A percentile compares a stretch with the other conserved stretches of the same genome.
Conservation (phyloP, 2,113 vertebrate genomes). For the Genyomyrus donnyi region DNA sequence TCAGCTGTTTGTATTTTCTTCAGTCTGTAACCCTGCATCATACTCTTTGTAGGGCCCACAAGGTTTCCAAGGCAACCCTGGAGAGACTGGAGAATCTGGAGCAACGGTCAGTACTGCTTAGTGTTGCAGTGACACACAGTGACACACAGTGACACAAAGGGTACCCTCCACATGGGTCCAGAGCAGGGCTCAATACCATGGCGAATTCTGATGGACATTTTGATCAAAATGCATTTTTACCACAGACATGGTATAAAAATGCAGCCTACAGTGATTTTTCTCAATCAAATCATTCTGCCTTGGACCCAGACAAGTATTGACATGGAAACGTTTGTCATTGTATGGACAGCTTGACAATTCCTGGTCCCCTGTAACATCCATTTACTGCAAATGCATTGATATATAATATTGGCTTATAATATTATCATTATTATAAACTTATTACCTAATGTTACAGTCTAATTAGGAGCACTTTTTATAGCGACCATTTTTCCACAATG, state of each 20-base stretch:
- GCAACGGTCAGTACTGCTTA: slow-evolving; percentile 69
- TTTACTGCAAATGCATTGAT: neutral
- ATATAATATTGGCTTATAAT: neutral
- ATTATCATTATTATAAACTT: neutral
- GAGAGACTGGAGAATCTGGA: slow-evolving; percentile 85
- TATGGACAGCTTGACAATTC: neutral
- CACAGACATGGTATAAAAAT: neutral
- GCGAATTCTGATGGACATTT: neutral
- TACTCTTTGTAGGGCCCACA: slow-evolving; percentile 74
- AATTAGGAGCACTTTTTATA: neutral
- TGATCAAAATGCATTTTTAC: neutral
- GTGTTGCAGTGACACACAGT: neutral
- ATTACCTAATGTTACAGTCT: neutral
- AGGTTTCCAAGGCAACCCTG: slow-evolving; percentile 88
- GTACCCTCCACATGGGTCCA: neutral
- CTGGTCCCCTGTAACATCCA: neutral
- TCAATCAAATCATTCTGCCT: neutral
- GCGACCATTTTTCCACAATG: neutral
- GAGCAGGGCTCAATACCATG: neutral
- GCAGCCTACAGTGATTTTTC: neutral
- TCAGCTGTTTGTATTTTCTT: neutral
- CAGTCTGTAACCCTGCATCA: neutral
- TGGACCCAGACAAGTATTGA: neutral
- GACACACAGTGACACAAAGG: neutral
- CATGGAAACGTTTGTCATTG: neutral